Percentiles rank a stretch among this genome's conserved stretches.
phyloP scores from a whole-genome alignment of 2,797 vertebrate genomes.

The Alauda arvensis region DNA sequence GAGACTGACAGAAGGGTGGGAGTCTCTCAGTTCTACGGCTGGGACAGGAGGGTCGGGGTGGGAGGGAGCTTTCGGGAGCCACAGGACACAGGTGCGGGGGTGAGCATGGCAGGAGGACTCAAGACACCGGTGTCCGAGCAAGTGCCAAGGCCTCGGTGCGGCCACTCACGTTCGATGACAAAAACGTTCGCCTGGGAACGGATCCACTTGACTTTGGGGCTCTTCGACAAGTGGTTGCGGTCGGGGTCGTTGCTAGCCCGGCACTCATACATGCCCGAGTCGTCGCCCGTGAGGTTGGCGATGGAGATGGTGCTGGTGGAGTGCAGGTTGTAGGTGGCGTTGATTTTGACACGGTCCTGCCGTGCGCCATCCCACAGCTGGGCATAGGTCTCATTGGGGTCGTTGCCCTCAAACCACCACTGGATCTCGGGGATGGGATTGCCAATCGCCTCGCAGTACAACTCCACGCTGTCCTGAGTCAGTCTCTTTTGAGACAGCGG shows the following conservation, averaged over 20 bases:
- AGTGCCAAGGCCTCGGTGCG: constrained; percentile 23
- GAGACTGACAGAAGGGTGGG: constrained; percentile 22
- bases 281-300: constrained; percentile 75
- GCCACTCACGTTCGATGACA: constrained; percentile 94
- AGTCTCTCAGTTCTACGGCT: constrained; percentile 47
- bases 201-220: constrained; percentile 95
- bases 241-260: constrained; percentile 93
- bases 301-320: constrained; percentile 85
- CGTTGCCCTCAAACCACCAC: constrained; percentile 89
- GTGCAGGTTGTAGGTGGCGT: constrained; percentile 85
- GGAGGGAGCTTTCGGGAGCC: constrained; percentile 24
- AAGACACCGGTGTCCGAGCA: constrained; percentile 42
- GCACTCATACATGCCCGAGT: constrained; percentile 91
- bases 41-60: constrained; percentile 24
- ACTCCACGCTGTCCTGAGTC: constrained; percentile 74
- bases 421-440: constrained; percentile 91
- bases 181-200: constrained; percentile 92
- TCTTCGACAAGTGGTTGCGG: constrained; percentile 91
- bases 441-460: constrained; percentile 91
- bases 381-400: constrained; percentile 76
- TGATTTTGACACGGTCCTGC: constrained; percentile 82
- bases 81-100: constrained; percentile 45
- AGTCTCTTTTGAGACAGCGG: constrained; percentile 85
- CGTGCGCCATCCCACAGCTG: constrained; percentile 90
- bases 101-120: constrained; percentile 40